Conservation (phyloP, 2,888 invertebrate species). For the Aleiodes alternator region DNA sequence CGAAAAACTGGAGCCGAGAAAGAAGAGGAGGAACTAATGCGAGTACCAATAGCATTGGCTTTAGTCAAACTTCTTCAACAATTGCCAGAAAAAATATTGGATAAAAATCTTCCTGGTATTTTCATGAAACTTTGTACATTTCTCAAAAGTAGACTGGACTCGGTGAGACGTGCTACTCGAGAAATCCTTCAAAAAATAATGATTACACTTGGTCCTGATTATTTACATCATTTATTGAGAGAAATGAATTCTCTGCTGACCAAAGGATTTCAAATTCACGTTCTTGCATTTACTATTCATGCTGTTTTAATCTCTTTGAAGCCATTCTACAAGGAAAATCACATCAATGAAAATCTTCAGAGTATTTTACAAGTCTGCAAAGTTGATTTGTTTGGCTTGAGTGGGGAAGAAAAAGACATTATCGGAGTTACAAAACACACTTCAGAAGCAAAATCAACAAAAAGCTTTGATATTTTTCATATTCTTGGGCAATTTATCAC, state of each 20-base stretch:
- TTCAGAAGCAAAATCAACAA: conserved; percentile 88
- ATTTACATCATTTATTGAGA: conserved; percentile 85
- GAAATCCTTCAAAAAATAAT: conserved; percentile 96
- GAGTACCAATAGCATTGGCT: conserved; percentile 95
- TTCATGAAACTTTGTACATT: conserved; percentile 94
- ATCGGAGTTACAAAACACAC: conserved; percentile 88
- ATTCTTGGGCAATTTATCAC: conserved; percentile 88
- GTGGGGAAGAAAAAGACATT: conserved; percentile 95
- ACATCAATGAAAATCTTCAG: conserved; percentile 87
- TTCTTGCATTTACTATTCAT: conserved; percentile 92
- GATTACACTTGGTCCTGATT: conserved; percentile 88
- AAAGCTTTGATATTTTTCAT: conserved; percentile 90
- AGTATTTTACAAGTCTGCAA: conserved; percentile 88
- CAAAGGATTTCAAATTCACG: conserved; percentile 95
- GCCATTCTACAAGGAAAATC: conserved; percentile 82
- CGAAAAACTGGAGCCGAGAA: conserved; percentile 82
- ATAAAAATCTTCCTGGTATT: conserved; percentile 87
- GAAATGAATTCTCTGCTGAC: conserved; percentile 89
- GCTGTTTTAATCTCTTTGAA: conserved; percentile 86
- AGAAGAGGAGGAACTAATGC: conserved; percentile 93
- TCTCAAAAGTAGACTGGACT: conserved; percentile 90
- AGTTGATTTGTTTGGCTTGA: conserved; percentile 91
- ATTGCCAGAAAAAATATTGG: conserved; percentile 85
- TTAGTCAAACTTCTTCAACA: conserved; percentile 93
- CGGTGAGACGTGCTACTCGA: conserved; percentile 89